Percentiles rank a stretch among this genome's conserved stretches.
phyloP scores from a whole-genome alignment of 30 jellyfish, hydroid and myxozoan genomes.

The Turritopsis dohrnii region DNA sequence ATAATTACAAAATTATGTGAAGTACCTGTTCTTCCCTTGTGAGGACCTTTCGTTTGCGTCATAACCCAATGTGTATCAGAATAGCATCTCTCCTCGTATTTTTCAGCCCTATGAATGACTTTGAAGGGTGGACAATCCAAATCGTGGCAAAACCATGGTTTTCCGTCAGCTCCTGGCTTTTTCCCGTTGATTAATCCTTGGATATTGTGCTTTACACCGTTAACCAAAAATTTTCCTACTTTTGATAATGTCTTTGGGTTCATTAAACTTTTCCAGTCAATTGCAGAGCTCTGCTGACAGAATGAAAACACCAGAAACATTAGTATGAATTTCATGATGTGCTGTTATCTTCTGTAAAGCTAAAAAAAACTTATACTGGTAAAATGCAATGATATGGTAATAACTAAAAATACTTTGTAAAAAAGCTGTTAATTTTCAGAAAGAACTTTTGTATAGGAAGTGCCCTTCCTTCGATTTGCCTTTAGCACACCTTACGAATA shows the following conservation, averaged over 20 bases:
- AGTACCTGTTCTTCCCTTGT: not conserved
- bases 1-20: too few species aligned
- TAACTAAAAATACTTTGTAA: not conserved
- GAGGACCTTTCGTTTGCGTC: constrained; percentile 2
- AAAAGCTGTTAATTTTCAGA: not conserved
- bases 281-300: not conserved
- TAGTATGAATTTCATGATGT: not conserved
- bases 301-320: not conserved
- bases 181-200: not conserved
- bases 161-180: not conserved
- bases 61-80: not conserved
- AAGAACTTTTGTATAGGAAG: not conserved
- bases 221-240: not conserved
- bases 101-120: not conserved
- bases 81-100: constrained; percentile 10
- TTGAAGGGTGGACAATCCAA: constrained; percentile 5
- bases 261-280: not conserved
- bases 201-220: not conserved
- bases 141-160: constrained; percentile 10
- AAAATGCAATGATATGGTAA: not conserved
- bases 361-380: not conserved
- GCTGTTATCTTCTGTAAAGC: not conserved
- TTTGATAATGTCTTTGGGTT: not conserved
- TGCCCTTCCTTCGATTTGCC: not conserved
- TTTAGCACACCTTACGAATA: not conserved